phyloP scores from a whole-genome alignment of 2,888 invertebrate genomes.

The Chymomyza amoena region DNA sequence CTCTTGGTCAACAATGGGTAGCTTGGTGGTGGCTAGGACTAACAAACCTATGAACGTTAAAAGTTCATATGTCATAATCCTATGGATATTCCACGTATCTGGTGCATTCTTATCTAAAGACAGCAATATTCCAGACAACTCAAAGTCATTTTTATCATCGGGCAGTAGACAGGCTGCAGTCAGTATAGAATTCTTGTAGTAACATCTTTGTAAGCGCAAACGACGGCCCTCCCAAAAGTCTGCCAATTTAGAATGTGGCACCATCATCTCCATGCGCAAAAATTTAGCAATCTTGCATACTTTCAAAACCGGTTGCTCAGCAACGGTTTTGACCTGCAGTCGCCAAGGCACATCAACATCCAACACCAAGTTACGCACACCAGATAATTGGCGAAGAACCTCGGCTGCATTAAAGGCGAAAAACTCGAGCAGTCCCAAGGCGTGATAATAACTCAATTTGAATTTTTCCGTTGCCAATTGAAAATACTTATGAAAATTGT shows the following conservation, averaged over 20 bases:
- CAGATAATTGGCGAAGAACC: slow-evolving; percentile 21
- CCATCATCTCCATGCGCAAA: background rate
- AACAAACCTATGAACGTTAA: background rate
- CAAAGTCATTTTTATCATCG: background rate
- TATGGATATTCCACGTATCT: too few relatives aligned
- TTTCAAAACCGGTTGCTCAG: background rate
- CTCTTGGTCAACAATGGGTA: too few relatives aligned
- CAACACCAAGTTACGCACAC: slow-evolving; percentile 2
- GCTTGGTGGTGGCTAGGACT: too few relatives aligned
- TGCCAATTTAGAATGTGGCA: background rate
- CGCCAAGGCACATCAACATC: slow-evolving; percentile 38
- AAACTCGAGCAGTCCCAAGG: slow-evolving; percentile 26
- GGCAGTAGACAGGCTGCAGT: slow-evolving; percentile 13
- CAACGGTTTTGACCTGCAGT: slow-evolving; percentile 12
- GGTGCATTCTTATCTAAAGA: background rate
- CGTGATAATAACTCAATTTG: slow-evolving; percentile 23
- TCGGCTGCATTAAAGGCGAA: background rate
- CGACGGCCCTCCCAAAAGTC: background rate
- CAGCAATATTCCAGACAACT: slow-evolving; percentile 8
- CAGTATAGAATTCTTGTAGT: background rate
- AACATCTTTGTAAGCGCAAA: slow-evolving; percentile 34
- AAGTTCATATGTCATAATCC: background rate
- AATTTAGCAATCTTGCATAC: background rate
- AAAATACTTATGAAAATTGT: slow-evolving; percentile 11
- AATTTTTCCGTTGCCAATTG: slow-evolving; percentile 14